Percentiles rank a stretch among this genome's conserved stretches.
Conservation (phyloP, 2,888 invertebrate species). For the Heteropelma amictum region DNA sequence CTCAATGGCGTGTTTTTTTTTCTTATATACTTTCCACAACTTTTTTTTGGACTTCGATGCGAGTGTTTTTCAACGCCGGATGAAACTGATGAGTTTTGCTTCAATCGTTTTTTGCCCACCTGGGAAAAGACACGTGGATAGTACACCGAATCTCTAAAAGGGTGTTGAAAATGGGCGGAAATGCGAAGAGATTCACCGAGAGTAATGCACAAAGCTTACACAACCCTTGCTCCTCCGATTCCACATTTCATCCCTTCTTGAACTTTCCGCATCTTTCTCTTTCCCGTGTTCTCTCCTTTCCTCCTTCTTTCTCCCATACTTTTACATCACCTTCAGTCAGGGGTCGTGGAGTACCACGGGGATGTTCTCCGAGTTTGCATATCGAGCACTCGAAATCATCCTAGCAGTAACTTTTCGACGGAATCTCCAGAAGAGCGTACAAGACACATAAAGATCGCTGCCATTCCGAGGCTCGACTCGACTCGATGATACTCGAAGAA, state of each 20-base stretch:
- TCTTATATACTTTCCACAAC: too few species aligned
- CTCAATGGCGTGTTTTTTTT: too few species aligned
- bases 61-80: too few species aligned
- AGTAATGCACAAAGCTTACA: background rate
- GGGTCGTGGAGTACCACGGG: conserved; percentile 5
- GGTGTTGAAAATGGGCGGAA: too few species aligned
- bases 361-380: conserved; percentile 11
- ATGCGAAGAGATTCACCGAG: background rate
- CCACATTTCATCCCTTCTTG: background rate
- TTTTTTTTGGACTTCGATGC: too few species aligned
- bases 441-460: conserved; percentile 45
- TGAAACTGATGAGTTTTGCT: too few species aligned
- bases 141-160: too few species aligned
- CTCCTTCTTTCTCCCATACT: conserved; percentile 1
- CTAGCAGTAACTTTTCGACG: conserved; percentile 27
- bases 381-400: conserved; percentile 52
- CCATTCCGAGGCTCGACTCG: conserved; percentile 67
- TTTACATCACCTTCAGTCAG: conserved; percentile 29
- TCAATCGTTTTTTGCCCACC: too few species aligned
- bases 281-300: background rate
- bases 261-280: background rate
- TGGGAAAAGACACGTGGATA: too few species aligned
- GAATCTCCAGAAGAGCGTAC: conserved; percentile 11
- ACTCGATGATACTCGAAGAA: conserved; percentile 72
- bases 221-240: background rate